phyloP scores from a whole-genome alignment of 2,888 invertebrate species.

The Polydrusus cervinus region DNA sequence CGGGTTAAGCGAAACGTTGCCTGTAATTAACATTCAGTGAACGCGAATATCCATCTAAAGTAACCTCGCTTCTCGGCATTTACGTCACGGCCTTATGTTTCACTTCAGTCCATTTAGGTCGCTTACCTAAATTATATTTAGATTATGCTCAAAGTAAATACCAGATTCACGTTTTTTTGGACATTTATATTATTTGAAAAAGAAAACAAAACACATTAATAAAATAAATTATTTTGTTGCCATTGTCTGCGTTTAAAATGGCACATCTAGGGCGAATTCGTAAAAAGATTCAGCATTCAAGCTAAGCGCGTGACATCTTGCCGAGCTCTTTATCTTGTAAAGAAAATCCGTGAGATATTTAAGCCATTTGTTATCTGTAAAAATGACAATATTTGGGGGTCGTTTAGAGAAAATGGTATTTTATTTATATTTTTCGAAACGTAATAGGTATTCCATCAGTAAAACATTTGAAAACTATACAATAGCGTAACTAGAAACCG shows the following conservation, averaged over 20 bases:
- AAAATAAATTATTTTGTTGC: not conserved
- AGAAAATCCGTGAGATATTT: slow-evolving; percentile 11
- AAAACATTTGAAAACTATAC: too few species aligned
- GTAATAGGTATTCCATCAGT: not conserved
- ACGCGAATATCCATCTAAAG: too few species aligned
- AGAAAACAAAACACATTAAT: not conserved
- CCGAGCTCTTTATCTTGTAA: not conserved
- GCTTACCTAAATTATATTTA: too few species aligned
- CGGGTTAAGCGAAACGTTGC: too few species aligned
- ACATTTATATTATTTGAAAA: not conserved
- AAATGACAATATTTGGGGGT: not conserved
- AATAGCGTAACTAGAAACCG: too few species aligned
- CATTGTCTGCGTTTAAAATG: not conserved
- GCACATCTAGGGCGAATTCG: not conserved
- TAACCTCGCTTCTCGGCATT: too few species aligned
- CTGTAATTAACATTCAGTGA: too few species aligned
- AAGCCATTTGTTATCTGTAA: slow-evolving; percentile 8
- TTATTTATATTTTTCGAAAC: not conserved
- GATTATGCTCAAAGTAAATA: too few species aligned
- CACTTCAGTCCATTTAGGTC: too few species aligned
- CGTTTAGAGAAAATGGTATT: not conserved
- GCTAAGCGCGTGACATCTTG: not conserved
- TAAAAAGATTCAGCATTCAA: slow-evolving; percentile 8
- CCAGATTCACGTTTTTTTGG: too few species aligned
- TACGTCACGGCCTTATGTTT: too few species aligned